A percentile compares a stretch with the other conserved stretches of the same genome.
phyloP scores from a whole-genome alignment of 1,140 invertebrate species.

The Berghia stephanieae region DNA sequence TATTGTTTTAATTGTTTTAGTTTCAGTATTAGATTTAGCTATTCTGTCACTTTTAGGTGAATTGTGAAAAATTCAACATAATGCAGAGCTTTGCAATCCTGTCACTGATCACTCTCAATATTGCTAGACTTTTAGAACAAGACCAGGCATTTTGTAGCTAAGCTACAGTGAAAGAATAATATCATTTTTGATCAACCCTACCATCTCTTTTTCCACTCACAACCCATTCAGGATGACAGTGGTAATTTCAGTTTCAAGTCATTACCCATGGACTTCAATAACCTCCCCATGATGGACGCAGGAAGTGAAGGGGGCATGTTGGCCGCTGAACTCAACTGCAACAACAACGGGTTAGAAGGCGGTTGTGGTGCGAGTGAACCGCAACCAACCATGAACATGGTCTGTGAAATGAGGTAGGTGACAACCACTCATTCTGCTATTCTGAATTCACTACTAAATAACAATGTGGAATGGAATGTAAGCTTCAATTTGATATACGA shows the following conservation, averaged over 20 bases:
- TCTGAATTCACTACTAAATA: too few relatives aligned
- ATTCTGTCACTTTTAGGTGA: too few relatives aligned
- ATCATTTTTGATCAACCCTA: neutral
- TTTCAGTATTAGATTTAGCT: too few relatives aligned
- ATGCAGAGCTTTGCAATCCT: neutral
- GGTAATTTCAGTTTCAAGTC: slow-evolving; percentile 46
- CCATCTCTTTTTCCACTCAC: neutral
- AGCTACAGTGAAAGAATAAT: neutral
- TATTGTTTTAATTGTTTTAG: too few relatives aligned
- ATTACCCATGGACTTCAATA: slow-evolving; percentile 26
- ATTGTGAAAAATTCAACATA: too few relatives aligned
- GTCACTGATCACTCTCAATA: neutral
- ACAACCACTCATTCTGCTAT: slow-evolving; percentile 44
- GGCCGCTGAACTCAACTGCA: slow-evolving; percentile 32
- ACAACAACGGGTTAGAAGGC: slow-evolving; percentile 32
- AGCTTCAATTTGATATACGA: too few relatives aligned
- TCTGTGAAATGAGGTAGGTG: slow-evolving; percentile 34
- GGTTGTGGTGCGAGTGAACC: slow-evolving; percentile 7
- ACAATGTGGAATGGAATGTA: too few relatives aligned
- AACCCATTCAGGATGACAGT: slow-evolving; percentile 28
- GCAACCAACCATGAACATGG: slow-evolving; percentile 22
- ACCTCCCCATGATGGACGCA: slow-evolving; percentile 26
- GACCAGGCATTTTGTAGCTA: neutral
- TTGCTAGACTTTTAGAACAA: neutral
- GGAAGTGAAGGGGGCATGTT: neutral